Percentiles rank a stretch among this genome's conserved stretches.
Conservation (phyloP, 2,888 invertebrate species). For the Pyrgus malvae region DNA sequence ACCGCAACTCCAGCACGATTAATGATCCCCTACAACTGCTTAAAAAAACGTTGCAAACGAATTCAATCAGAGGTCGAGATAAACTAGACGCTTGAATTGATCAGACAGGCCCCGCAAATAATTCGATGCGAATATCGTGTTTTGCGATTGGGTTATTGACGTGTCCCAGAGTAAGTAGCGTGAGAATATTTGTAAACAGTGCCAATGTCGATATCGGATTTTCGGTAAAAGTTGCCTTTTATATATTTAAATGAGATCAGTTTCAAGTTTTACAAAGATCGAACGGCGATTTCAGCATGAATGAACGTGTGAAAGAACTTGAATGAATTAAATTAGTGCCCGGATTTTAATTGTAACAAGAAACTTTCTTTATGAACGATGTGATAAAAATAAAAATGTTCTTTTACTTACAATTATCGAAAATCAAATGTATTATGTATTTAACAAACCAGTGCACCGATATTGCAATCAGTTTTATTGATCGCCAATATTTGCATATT, state of each 20-base stretch:
- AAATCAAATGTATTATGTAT: too few species aligned
- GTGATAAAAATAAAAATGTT: too few species aligned
- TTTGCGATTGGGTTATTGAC: slow-evolving; percentile 52
- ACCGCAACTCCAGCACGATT: slow-evolving; percentile 34
- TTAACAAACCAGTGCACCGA: too few species aligned
- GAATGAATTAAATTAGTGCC: background rate
- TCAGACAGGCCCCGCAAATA: slow-evolving; percentile 56
- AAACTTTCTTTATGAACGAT: too few species aligned
- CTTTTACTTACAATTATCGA: too few species aligned
- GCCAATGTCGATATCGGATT: slow-evolving; percentile 8
- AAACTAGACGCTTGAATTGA: slow-evolving; percentile 47
- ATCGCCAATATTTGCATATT: too few species aligned
- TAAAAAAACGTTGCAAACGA: slow-evolving; percentile 27
- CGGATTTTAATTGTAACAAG: too few species aligned
- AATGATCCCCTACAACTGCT: slow-evolving; percentile 12
- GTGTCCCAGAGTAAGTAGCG: slow-evolving; percentile 44
- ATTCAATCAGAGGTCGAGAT: slow-evolving; percentile 45
- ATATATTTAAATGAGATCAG: background rate
- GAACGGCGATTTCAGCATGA: background rate
- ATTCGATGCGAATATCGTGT: slow-evolving; percentile 57
- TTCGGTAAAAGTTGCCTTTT: slow-evolving; percentile 5
- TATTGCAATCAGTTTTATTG: too few species aligned
- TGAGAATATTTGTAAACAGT: slow-evolving; percentile 43
- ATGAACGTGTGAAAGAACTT: slow-evolving; percentile 3
- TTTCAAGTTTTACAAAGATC: background rate